Conservation (phyloP, 2,797 vertebrate species). For the Mionectes olivaceus region DNA sequence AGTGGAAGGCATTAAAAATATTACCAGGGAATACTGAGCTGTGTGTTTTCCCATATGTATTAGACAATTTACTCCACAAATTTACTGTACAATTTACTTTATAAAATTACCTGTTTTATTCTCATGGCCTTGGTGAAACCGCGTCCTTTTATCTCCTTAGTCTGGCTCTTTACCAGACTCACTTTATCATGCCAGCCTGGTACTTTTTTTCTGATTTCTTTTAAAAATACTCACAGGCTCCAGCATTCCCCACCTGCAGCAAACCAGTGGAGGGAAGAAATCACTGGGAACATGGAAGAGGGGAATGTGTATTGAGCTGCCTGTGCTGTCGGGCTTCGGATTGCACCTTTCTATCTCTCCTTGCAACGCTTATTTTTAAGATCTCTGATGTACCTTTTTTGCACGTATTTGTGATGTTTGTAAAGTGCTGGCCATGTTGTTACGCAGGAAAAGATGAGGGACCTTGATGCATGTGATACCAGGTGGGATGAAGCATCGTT, state of each 20-base stretch:
- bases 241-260: neutral
- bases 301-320: neutral
- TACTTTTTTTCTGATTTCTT: neutral
- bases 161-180: neutral
- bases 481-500: neutral
- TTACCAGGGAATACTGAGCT: neutral
- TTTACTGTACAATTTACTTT: neutral
- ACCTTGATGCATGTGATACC: fast-evolving
- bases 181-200: neutral
- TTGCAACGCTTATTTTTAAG: neutral
- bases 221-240: neutral
- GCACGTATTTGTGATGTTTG: neutral
- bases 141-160: neutral
- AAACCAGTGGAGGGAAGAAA: neutral
- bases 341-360: neutral
- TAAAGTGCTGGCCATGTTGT: neutral
- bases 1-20: neutral
- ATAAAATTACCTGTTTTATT: neutral
- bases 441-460: neutral
- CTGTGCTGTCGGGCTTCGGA: neutral
- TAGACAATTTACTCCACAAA: neutral
- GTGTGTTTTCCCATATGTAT: neutral
- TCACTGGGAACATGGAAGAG: neutral
- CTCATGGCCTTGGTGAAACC: neutral
- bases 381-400: neutral